Conservation (phyloP, 2,888 invertebrate species). For the Camptogramma bilineatum region DNA sequence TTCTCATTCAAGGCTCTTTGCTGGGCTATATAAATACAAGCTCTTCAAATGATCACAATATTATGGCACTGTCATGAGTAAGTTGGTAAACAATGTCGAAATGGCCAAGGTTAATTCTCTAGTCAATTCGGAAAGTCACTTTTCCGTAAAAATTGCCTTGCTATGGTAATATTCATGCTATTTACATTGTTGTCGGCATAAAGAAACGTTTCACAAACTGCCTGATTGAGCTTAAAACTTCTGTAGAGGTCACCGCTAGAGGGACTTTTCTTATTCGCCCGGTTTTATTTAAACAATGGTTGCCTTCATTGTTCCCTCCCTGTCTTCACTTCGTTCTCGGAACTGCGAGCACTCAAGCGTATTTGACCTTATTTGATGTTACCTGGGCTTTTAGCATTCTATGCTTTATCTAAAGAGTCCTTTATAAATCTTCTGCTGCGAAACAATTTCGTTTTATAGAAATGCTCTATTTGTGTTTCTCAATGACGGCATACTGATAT, state of each 20-base stretch:
- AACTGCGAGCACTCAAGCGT: conserved; percentile 30
- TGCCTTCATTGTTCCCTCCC: conserved; percentile 49
- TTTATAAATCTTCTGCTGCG: conserved; percentile 7
- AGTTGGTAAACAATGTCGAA: conserved; percentile 1
- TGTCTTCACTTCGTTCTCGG: conserved; percentile 43
- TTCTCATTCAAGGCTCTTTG: conserved; percentile 13
- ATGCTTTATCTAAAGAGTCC: conserved; percentile 28
- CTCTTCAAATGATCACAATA: background rate
- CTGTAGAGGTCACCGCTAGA: conserved; percentile 46
- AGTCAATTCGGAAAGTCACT: conserved; percentile 27
- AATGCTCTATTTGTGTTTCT: conserved; percentile 5
- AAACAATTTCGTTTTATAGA: background rate
- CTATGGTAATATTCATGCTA: conserved; percentile 2
- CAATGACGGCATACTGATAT: conserved; percentile 39
- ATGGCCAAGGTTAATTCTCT: conserved; percentile 12
- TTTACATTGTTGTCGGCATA: conserved; percentile 19
- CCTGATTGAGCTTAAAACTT: conserved; percentile 41
- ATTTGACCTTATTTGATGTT: conserved; percentile 42
- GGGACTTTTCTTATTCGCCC: conserved; percentile 37
- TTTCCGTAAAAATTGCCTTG: conserved; percentile 18
- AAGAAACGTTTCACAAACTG: conserved; percentile 27
- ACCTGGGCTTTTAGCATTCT: conserved; percentile 31
- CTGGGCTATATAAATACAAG: background rate
- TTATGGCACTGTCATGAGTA: background rate
- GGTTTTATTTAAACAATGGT: conserved; percentile 57